Evolutionary conservation across 2,888 invertebrate genomes (phyloP).

Genomic region (Phlogophora meticulosa): DNA sequence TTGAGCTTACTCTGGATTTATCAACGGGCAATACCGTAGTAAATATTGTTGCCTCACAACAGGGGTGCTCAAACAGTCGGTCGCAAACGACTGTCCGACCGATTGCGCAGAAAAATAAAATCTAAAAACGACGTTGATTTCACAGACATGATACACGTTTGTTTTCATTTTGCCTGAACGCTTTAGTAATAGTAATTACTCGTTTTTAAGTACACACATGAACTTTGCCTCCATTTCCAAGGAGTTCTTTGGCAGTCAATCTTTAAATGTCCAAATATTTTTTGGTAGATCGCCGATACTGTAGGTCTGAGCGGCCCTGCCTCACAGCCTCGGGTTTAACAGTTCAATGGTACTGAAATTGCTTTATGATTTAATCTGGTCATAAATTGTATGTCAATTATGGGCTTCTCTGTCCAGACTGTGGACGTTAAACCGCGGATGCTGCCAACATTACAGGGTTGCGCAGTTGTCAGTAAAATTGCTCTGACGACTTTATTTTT

Average conservation of each 20-base stretch:
- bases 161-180: too few relatives aligned
- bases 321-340: conserved; percentile 58
- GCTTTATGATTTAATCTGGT: conserved; percentile 51
- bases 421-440: conserved; percentile 26
- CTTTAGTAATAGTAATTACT: too few relatives aligned
- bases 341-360: conserved; percentile 57
- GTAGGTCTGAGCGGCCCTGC: conserved; percentile 5
- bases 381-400: conserved; percentile 61
- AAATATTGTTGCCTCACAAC: conserved; percentile 52
- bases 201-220: too few relatives aligned
- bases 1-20: conserved; percentile 64
- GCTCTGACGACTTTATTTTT: conserved; percentile 19
- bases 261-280: too few relatives aligned
- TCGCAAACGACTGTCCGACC: too few relatives aligned
- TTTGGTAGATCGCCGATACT: too few relatives aligned
- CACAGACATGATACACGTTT: too few relatives aligned
- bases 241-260: too few relatives aligned
- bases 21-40: conserved; percentile 50
- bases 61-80: too few relatives aligned
- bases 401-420: conserved; percentile 27
- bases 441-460: conserved; percentile 3
- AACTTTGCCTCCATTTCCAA: too few relatives aligned
- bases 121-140: too few relatives aligned
- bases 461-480: conserved; percentile 14
- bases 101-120: too few relatives aligned